These are phyloP conservation scores for Anolis carolinensis DNA, from an alignment of 2,113 vertebrate species.

Conservation along the genomic window DNA sequence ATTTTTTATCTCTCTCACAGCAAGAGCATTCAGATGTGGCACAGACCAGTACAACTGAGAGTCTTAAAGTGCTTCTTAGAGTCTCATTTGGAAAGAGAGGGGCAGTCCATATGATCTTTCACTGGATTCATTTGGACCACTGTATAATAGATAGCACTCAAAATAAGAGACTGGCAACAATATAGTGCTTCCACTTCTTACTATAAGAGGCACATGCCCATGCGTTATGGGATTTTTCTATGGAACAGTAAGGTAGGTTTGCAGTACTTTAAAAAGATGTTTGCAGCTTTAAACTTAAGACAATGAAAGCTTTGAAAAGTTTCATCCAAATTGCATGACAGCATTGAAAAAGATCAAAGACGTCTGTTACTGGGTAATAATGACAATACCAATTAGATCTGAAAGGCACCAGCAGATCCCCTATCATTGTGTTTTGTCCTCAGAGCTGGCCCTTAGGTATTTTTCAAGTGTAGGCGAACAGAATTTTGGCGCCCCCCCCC, in stretches of 20 bases:
- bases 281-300: background rate
- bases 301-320: background rate
- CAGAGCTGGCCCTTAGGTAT: no score
- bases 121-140: background rate
- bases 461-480: no score
- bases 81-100: background rate
- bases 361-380: constrained; percentile 3
- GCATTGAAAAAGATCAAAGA: background rate
- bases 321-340: no score
- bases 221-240: background rate
- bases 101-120: no score
- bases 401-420: background rate
- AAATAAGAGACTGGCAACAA: background rate
- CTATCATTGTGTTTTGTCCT: background rate
- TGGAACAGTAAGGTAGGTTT: no score
- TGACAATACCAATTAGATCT: background rate
- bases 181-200: background rate
- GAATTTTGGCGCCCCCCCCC: no score
- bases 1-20: background rate
- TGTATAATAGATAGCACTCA: background rate
- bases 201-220: background rate
- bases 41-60: background rate
- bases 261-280: background rate
- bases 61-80: background rate
- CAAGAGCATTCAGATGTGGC: background rate